A percentile compares a stretch with the other conserved stretches of the same genome.
Evolutionary conservation across 23 tunicate genomes (phyloP).

Genomic region (Trididemnum clinides): DNA sequence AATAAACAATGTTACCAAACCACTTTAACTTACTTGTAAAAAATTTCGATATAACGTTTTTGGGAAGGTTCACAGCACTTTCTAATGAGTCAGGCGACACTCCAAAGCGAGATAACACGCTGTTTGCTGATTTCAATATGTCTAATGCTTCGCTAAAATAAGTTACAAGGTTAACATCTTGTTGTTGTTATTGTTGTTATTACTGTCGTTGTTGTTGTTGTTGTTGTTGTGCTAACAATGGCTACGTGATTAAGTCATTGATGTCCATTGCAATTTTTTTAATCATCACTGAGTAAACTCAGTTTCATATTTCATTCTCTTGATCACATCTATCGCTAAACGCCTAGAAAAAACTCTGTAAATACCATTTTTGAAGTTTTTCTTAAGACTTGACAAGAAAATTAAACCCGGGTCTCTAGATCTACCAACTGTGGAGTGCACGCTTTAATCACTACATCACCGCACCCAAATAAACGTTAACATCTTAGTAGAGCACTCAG

Average conservation of each 20-base stretch:
- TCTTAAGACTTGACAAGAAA: neutral
- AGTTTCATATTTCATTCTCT: no score
- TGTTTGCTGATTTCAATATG: slow-evolving; percentile 10
- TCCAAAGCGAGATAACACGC: slow-evolving; percentile 8
- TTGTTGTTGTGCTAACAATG: no score
- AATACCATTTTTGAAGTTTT: neutral
- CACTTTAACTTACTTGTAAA: neutral
- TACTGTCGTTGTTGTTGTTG: no score
- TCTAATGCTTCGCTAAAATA: slow-evolving; percentile 18
- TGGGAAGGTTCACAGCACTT: neutral
- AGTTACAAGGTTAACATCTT: no score
- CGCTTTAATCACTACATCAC: neutral
- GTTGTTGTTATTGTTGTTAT: no score
- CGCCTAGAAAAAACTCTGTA: neutral
- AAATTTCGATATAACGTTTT: neutral
- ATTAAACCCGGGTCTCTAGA: neutral
- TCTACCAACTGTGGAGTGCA: neutral
- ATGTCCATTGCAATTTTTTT: no score
- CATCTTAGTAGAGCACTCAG: neutral
- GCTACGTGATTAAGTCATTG: no score
- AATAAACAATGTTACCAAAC: neutral
- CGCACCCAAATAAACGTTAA: neutral
- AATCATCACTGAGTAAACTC: no score
- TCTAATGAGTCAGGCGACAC: slow-evolving; percentile 1
- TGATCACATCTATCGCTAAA: neutral